These are phyloP conservation scores for Rhagonycha lutea DNA, from an alignment of 2,888 invertebrate species.

Conservation along the genomic window DNA sequence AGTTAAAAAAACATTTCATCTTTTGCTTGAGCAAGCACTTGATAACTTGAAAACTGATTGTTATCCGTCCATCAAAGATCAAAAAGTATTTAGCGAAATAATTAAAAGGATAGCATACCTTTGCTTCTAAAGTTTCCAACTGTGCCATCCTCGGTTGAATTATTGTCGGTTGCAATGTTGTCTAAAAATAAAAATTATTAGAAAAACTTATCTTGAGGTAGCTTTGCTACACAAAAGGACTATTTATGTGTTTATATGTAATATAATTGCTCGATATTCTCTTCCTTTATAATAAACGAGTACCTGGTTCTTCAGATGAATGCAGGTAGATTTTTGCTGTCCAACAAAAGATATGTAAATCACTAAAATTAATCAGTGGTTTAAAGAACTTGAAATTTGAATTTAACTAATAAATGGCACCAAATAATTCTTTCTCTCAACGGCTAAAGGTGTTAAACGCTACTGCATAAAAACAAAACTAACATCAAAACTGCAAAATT, in stretches of 20 bases:
- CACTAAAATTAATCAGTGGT: not conserved
- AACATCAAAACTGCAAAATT: not conserved
- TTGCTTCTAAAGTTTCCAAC: conserved; percentile 77
- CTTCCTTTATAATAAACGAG: not conserved
- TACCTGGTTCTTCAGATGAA: not conserved
- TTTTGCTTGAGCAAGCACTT: not conserved
- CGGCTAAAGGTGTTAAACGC: not conserved
- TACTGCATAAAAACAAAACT: not conserved
- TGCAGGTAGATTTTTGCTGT: not conserved
- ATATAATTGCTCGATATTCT: not conserved
- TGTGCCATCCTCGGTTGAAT: conserved; percentile 66
- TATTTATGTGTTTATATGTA: no score
- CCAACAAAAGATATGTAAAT: not conserved
- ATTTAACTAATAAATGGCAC: not conserved
- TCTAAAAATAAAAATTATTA: conserved; percentile 49
- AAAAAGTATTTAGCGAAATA: not conserved
- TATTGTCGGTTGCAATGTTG: conserved; percentile 49
- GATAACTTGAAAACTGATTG: not conserved
- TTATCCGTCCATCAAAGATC: not conserved
- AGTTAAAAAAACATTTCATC: not conserved
- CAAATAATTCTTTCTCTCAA: not conserved
- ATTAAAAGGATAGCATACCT: conserved; percentile 63
- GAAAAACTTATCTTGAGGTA: not conserved
- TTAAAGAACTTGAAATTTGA: not conserved
- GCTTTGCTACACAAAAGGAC: not conserved